Conservation (phyloP, 2,888 invertebrate genomes). For the Lissonota sp. region DNA sequence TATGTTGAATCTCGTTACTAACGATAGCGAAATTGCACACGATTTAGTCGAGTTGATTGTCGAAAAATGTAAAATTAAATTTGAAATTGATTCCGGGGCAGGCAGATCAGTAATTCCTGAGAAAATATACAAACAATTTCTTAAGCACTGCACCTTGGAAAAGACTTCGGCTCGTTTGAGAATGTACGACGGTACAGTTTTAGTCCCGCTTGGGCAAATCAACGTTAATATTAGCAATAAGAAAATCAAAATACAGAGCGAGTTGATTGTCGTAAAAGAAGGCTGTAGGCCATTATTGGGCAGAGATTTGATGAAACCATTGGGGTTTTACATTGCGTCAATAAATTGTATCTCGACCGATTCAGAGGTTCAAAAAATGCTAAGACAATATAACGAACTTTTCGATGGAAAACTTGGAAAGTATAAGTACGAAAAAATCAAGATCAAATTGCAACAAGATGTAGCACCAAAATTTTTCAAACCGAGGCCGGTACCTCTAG, state of each 20-base stretch:
- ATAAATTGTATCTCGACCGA: conserved; percentile 31
- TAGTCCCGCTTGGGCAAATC: conserved; percentile 59
- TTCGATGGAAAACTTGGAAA: conserved; percentile 36
- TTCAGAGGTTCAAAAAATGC: conserved; percentile 13
- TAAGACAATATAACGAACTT: conserved; percentile 20
- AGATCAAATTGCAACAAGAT: conserved; percentile 16
- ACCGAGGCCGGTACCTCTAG: conserved; percentile 30
- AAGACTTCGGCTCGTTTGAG: conserved; percentile 43
- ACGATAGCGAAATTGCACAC: neutral
- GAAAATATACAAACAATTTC: conserved; percentile 1
- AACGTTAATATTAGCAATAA: conserved; percentile 42
- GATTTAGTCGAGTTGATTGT: conserved; percentile 1
- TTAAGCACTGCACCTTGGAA: neutral
- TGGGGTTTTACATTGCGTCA: conserved; percentile 51
- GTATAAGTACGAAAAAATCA: conserved; percentile 34
- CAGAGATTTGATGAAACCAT: conserved; percentile 60
- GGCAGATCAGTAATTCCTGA: conserved; percentile 7
- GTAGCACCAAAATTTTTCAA: conserved; percentile 22
- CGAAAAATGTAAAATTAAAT: neutral
- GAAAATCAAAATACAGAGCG: conserved; percentile 14
- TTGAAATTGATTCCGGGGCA: conserved; percentile 9
- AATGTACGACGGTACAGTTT: conserved; percentile 53
- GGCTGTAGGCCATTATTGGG: conserved; percentile 58
- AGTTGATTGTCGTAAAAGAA: conserved; percentile 57
- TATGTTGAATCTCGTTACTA: neutral